Conservation (phyloP, 30 jellyfish, hydroid and myxozoan genomes). For the Chrysaora quinquecirrha region DNA sequence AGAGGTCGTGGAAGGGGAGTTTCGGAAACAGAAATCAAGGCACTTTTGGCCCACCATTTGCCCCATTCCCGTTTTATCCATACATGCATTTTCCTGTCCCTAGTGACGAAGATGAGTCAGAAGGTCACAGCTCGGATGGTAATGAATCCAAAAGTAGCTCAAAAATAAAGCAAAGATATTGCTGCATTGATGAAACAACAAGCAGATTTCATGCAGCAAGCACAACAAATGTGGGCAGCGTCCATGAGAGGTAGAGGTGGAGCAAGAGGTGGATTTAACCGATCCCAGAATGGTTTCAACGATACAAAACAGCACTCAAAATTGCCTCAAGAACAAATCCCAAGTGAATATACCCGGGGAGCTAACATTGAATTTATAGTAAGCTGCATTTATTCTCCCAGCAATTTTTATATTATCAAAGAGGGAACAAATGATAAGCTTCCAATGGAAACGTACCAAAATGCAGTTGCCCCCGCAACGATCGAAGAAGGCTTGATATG, state of each 20-base stretch:
- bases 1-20: no score
- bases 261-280: not conserved
- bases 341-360: slow-evolving; percentile 11
- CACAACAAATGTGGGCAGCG: no score
- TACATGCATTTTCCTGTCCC: no score
- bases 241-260: slow-evolving; percentile 10
- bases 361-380: slow-evolving; percentile 40
- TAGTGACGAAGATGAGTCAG: no score
- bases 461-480: slow-evolving; percentile 1
- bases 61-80: no score
- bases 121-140: no score
- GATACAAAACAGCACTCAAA: slow-evolving; percentile 11
- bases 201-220: no score
- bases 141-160: no score
- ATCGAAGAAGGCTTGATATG: slow-evolving; percentile 22
- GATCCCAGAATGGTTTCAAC: not conserved
- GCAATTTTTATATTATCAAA: slow-evolving; percentile 12
- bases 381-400: slow-evolving; percentile 1
- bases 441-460: slow-evolving; percentile 9
- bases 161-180: no score
- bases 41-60: no score
- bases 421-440: not conserved
- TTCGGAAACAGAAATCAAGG: no score
- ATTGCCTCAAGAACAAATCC: slow-evolving; percentile 35
- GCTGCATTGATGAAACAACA: no score